Evolutionary conservation across 1,140 invertebrate species (phyloP), one percentile per base, ranked within the genome.

Genomic region (Solenopsis fugax): DNA sequence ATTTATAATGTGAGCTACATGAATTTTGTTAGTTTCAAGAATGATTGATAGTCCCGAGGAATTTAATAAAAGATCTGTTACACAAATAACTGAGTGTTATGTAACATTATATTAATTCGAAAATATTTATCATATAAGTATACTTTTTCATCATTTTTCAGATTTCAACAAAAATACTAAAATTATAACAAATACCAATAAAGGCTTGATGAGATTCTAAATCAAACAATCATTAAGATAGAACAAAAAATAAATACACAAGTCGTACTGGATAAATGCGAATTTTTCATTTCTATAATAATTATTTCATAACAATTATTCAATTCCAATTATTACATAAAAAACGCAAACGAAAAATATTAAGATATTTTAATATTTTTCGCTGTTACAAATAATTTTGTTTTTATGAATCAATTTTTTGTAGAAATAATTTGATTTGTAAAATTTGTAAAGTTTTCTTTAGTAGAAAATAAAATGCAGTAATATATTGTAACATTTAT

Each of bases 21-120:
- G 52, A 82, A 72, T 82, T 72, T 56, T 72, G 37, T 58, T 56
- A 52, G 21, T 82, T 58, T 56, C 52, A 18, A 45, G 67, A 16
- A 71, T 82, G 65, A 82, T 72, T 82, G 65, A 82, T 58, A 71
- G 16, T 34, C 37, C 21, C 10, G 52, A 72, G 65, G 21, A 58
- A 82, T 82, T 82, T 82, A 72, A 82, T 82, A 58, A 72, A 41
- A 82, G 52, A 72, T 82, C 24, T 82, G 24, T 58, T 48, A 56
- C 67, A 58, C 41, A 72, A 82, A 72, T 56, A 82, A 72, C 65
- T n/a, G 10, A 24, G 13, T 45, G 48, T 24, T 71, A 21, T n/a
- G 50, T 56, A 71, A 45, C 24, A 56, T 34, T n/a, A 54, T 50
- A 67, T 13, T 16, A 52, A 64, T 52, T 34, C 3, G 18, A 37